Conservation (phyloP, 2,797 vertebrate genomes). For the Melanotaenia boesemani region DNA sequence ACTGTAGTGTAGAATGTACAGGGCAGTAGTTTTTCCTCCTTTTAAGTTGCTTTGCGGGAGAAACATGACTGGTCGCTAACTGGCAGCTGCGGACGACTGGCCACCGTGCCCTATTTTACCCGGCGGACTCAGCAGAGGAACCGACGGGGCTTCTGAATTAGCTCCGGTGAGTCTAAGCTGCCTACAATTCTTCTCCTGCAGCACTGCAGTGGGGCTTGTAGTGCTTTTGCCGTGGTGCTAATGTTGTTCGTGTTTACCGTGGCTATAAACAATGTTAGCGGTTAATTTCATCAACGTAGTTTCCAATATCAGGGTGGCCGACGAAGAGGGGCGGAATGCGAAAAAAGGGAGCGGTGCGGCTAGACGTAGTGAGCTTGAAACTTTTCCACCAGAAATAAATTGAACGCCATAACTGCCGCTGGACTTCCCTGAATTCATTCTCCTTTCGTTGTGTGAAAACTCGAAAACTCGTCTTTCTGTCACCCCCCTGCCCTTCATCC, state of each 20-base stretch:
- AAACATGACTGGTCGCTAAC: conserved; percentile 69
- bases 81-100: conserved; percentile 64
- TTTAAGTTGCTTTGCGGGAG: conserved; percentile 80
- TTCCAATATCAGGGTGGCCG: conserved; percentile 23
- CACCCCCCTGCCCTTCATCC: background rate
- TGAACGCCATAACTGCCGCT: conserved; percentile 73
- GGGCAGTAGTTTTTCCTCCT: conserved; percentile 81
- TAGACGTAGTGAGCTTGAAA: conserved; percentile 77
- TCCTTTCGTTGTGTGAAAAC: conserved; percentile 25
- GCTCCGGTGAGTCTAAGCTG: conserved; percentile 78
- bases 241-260: conserved; percentile 64
- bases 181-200: conserved; percentile 77
- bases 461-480: conserved; percentile 31
- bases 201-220: conserved; percentile 79
- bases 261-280: conserved; percentile 53
- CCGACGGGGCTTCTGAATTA: conserved; percentile 36
- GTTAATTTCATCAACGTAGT: conserved; percentile 17
- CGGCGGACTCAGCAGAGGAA: conserved; percentile 54
- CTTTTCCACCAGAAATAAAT: conserved; percentile 83
- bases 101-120: conserved; percentile 62
- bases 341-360: conserved; percentile 81
- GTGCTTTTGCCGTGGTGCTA: conserved; percentile 59
- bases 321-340: conserved; percentile 49
- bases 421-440: conserved; percentile 61
- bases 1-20: conserved; percentile 92